Evolutionary conservation across 2,113 vertebrate genomes (phyloP), one percentile per base, ranked within the genome.

Genomic region (Ptyas mucosa): DNA sequence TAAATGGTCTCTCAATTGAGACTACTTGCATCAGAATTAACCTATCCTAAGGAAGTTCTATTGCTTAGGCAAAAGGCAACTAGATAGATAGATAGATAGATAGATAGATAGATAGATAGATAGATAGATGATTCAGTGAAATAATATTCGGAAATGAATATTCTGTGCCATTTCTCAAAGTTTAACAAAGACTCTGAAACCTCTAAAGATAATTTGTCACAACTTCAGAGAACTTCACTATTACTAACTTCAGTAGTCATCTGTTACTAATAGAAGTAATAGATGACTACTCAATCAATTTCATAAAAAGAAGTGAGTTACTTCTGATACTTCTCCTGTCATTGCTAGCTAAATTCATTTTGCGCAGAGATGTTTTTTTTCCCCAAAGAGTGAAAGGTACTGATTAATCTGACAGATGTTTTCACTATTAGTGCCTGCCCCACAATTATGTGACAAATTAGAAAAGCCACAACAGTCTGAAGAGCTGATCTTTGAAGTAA

Each of bases 391-490:
- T 85, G 64, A 93, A 93, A 93, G 81, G 92, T 34, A 93, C 75
- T 90, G 89, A 7, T 26, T 26, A 58, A 93, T 39, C 93, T 86
- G 90, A 94, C 75, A 94, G 94, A 94, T 81, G 29, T 54, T 91
- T 88, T 87, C 92, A 54, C 15, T 58, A 89, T 94, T 94, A 96
- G 58, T 92, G 93, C 91, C 89, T 94, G 87, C 93, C 94, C 92
- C 89, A 94, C 95, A 96, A 94, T 94, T 94, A 95, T 75, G 93
- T 64, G 92, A 94, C 91, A 94, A 93, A 95, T 96, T 92, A 93
- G 92, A 85, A 95, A 92, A 93, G 39, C 39, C 88, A 57, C 95
- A 94, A 93, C 93, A 86, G 92, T 85, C 93, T 61, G 55, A 58
- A 95, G 75, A 93, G 93, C 51, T 46, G 24, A 86, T 91, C 85